These are phyloP conservation scores for Chiridota heheva DNA, from an alignment of 35 echinoderm and acorn worm genomes.

Conservation along the genomic window DNA sequence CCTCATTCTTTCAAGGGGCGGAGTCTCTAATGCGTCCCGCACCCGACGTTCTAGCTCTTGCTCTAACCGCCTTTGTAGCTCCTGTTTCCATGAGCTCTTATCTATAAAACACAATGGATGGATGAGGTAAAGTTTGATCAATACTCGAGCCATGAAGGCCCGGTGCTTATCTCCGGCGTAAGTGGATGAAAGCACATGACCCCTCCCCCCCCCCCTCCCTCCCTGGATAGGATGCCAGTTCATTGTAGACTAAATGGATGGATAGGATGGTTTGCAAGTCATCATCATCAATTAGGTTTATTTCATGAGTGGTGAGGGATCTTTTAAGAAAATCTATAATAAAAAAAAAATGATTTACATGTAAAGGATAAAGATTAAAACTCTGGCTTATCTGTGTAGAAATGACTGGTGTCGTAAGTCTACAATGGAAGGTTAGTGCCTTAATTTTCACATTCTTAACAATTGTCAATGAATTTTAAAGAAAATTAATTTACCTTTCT, in stretches of 20 bases:
- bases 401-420: too few relatives aligned
- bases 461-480: too few relatives aligned
- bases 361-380: too few relatives aligned
- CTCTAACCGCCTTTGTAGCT: constrained; percentile 78
- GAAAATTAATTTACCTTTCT: too few relatives aligned
- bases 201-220: neutral
- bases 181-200: neutral
- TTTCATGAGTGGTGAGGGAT: too few relatives aligned
- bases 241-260: neutral
- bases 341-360: too few relatives aligned
- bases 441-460: too few relatives aligned
- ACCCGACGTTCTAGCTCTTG: constrained; percentile 89
- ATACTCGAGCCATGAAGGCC: neutral
- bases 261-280: neutral
- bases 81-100: constrained; percentile 71
- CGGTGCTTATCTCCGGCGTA: neutral
- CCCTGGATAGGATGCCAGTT: neutral
- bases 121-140: neutral
- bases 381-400: too few relatives aligned
- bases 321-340: too few relatives aligned
- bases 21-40: constrained; percentile 86
- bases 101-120: constrained; percentile 58
- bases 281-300: too few relatives aligned
- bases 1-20: constrained; percentile 88
- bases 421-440: too few relatives aligned